Evolutionary conservation across 2,113 vertebrate genomes (phyloP), one percentile per base, ranked within the genome.

Genomic region (Peromyscus californicus): DNA sequence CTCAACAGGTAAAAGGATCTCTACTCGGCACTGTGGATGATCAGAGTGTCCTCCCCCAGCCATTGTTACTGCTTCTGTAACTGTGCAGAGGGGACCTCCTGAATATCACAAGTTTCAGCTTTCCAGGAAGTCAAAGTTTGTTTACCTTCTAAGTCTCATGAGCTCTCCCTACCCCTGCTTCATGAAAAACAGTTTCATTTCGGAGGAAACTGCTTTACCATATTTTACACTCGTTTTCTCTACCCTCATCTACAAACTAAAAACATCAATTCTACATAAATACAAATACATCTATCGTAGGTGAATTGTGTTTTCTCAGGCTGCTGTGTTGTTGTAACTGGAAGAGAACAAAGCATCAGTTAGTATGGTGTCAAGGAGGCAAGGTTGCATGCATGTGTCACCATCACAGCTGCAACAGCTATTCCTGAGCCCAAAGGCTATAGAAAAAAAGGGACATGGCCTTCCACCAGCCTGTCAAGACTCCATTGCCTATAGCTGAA

Each of bases 251-350:
- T 89, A 33, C 24, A 96, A 82, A 61, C 83, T 91, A 29, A 67
- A 82, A 59, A 67, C 15, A 69, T 13, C 57, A 67, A 54, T 88
- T 91, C 19, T 48, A 69, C 51, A 26, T 78, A 63, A 91, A 88
- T 59, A 59, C 83, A 51, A 7, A 82, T 15, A 59, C 22, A 87
- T 33, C 69, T 11, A 3, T 61, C 74, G 70, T 89, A 78, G 54
- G 51, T 76, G 31, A 89, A n/a, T 63, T 72, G 39, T 61, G 39
- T 80, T 83, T 92, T 89, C 69, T 89, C 86, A 94, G 48, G 45
- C 13, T 33, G 2, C 31, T 89, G 24, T 69, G 54, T 67, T 63
- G 39, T 67, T 51, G 24, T 72, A 83, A 36, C 10, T 82, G 70
- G 21, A n/a, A 84, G 78, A 84, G 88, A 63, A 51, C 39, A 76